A percentile compares a stretch with the other conserved stretches of the same genome.
Conservation (phyloP, 1,140 invertebrate species). For the Hyles vespertilio region DNA sequence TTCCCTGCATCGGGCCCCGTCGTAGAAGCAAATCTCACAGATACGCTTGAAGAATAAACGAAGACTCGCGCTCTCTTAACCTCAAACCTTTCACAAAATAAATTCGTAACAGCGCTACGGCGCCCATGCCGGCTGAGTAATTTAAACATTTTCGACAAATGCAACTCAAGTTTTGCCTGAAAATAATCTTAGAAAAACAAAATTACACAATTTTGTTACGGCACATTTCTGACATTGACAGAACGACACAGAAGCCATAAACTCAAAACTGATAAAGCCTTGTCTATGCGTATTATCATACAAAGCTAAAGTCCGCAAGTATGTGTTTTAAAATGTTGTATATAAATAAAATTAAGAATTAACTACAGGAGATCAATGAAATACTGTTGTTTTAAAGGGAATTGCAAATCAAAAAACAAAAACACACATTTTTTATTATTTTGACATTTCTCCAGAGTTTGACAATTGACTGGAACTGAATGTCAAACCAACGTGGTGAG, state of each 20-base stretch:
- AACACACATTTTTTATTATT: too few relatives aligned
- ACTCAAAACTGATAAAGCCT: constrained; percentile 2
- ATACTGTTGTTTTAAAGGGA: too few relatives aligned
- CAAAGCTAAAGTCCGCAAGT: neutral
- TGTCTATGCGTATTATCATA: neutral
- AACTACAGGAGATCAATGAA: too few relatives aligned
- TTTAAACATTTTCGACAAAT: constrained; percentile 52
- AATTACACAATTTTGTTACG: constrained; percentile 15
- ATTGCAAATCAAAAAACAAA: too few relatives aligned
- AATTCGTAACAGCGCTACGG: constrained; percentile 47
- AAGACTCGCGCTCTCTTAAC: constrained; percentile 61
- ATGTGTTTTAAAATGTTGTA: too few relatives aligned
- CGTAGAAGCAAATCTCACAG: constrained; percentile 55
- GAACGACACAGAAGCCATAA: neutral
- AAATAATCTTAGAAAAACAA: neutral
- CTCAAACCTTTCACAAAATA: constrained; percentile 60
- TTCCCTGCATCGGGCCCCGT: constrained; percentile 40
- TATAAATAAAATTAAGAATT: too few relatives aligned
- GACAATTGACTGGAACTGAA: too few relatives aligned
- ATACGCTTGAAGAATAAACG: constrained; percentile 52
- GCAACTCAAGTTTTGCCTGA: neutral
- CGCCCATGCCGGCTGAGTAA: constrained; percentile 55
- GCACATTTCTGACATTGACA: constrained; percentile 24
- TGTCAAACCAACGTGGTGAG: constrained; percentile 18
- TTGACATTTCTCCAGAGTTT: too few relatives aligned